Evolutionary conservation across 92 coral and sea anemone species (phyloP), one percentile per base, ranked within the genome.

Genomic region (Porites lobata): DNA sequence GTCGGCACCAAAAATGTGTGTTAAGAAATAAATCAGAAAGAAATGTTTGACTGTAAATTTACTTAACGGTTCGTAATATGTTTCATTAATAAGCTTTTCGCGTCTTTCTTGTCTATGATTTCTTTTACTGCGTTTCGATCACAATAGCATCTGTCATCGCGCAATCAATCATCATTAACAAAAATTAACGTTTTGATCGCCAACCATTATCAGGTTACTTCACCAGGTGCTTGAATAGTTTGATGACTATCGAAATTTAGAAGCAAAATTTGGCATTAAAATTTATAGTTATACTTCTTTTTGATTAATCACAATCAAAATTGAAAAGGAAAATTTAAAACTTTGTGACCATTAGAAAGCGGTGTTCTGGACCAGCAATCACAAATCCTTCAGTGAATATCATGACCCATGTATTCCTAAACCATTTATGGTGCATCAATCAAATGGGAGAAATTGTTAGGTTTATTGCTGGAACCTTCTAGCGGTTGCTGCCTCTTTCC

Each of bases 31-130:
- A 69, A 65, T 47, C 52, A 50, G 4, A 56, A 56, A 52, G 62
- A 65, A n/a, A 62, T 52, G 29, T 57, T 57, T 63, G 24, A 22
- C 67, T 15, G 21, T 17, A 24, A 56, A 76, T 76, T 76, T 38
- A 76, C 53, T 43, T 56, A 76, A 76, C 80, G 67, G 80, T 76
- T 58, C 22, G 50, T 29, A 8, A 50, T 50, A 56, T 10, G 14
- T 4, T 50, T 50, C 15, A 15, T 19, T 18, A 50, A 21, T 47
- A 73, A 73, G 17, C 29, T 73, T 43, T 17, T 52, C 9, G 10
- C 22, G 4, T 50, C 58, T 47, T 50, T 29, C 61, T 8, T 15
- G 50, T 22, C 59, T 50, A 22, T 9, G 21, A 10, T 47, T 50
- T 50, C 77, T 26, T 67, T 21, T 19, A 38, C 47, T 38, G 47